These are phyloP conservation scores for Sceliomorpha sp. DNA, from an alignment of 2,888 invertebrate species.

Conservation along the genomic window DNA sequence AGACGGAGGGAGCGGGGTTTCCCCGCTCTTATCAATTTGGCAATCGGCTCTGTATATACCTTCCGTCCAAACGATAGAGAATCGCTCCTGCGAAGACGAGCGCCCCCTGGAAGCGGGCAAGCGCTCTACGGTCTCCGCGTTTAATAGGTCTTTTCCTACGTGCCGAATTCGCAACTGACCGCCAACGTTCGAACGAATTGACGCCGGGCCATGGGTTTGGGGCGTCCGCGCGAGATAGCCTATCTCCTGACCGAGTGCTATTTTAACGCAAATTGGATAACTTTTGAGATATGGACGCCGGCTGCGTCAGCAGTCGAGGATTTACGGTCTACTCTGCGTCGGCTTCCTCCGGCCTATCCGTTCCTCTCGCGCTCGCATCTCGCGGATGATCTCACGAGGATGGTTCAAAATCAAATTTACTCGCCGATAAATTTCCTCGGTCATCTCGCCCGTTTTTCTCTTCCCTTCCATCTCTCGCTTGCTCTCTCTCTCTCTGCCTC, in stretches of 20 bases:
- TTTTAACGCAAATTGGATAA: slow-evolving; percentile 78
- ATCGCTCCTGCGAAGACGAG: no score
- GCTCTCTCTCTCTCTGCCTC: slow-evolving; percentile 22
- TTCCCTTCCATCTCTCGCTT: slow-evolving; percentile 31
- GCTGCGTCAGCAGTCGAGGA: slow-evolving; percentile 75
- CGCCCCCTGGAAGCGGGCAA: no score
- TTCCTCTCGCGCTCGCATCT: slow-evolving; percentile 49
- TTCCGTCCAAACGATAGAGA: no score
- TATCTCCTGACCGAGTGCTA: slow-evolving; percentile 70
- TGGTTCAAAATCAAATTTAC: slow-evolving; percentile 66
- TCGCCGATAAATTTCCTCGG: slow-evolving; percentile 63
- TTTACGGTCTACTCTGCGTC: slow-evolving; percentile 76
- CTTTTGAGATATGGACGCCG: slow-evolving; percentile 76
- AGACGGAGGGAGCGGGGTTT: no score
- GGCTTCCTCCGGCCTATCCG: slow-evolving; percentile 55
- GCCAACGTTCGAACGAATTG: slow-evolving; percentile 37
- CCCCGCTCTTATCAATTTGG: no score
- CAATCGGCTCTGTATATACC: no score
- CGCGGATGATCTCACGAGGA: slow-evolving; percentile 55
- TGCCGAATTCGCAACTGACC: slow-evolving; percentile 25
- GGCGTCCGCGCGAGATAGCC: slow-evolving; percentile 33
- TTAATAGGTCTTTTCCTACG: slow-evolving; percentile 25
- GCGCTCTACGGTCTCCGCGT: no score
- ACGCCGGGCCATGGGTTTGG: slow-evolving; percentile 31
- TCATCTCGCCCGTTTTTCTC: slow-evolving; percentile 16